Base-by-base conservation (phyloP, 64 coral and sea anemone species). In the Actinia equina region DNA sequence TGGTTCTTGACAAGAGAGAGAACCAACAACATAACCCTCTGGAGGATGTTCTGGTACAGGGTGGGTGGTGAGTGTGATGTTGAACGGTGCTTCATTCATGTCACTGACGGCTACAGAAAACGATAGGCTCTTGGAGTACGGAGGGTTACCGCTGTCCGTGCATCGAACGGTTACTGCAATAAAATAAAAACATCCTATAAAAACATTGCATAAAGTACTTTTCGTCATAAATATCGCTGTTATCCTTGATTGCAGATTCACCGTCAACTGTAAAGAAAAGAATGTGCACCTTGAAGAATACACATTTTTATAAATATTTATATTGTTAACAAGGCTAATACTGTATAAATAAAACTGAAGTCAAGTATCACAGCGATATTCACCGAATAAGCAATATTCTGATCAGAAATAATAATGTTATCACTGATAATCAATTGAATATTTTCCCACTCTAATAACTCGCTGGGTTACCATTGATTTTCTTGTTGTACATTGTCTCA, bases 21-120 rank as follows among this genome's bases (percentile, higher is more conserved):
- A 8, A 59, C 92, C 92, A 5, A 93, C 17, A 44, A 67, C 37
- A 51, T 80, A 80, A 17, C 83, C 92, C 19, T 54, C 17, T 27
- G 67, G 3, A 15, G 88, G 71, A 67, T 91, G 91, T 79, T 98
- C 95, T 80, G 88, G 25, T 41, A 98, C 22, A 65, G 20, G 15
- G 22, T 74, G 16, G 22, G 22, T 6, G 86, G 79, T 25, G 43
- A 94, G 89, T 30, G 70, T 88, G 67, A 98, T 87, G 54, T 98
- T 86, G 37, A 37, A 84, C 0, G 95, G 95, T 4, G 69, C 83
- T 46, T 98, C 95, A 14, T 98, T 98, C 12, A 98, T 87, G 80
- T 98, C 92, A 62, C 22, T 89, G 11, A 98, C 53, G 17, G 52
- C 25, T 43, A 94, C 84, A 18, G 43, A 14, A 44, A 87, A 88